Evolutionary conservation across 1,140 invertebrate species (phyloP), one percentile per base, ranked within the genome.

Genomic region (Drosophila elegans): DNA sequence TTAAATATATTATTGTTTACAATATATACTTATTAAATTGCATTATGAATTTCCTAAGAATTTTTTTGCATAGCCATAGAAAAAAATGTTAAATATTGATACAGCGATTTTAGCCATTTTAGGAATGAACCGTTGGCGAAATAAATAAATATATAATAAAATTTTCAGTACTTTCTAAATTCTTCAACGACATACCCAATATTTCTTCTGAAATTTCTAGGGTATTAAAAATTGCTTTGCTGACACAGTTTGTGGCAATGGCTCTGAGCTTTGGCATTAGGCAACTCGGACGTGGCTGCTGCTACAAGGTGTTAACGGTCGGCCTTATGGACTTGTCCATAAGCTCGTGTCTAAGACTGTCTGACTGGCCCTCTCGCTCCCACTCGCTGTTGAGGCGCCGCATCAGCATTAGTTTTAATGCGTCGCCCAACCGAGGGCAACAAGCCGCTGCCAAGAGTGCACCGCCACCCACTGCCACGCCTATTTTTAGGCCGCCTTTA

Each of bases 351-450:
- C 83, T 83, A 83, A 88, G 84, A 89, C 84, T 83, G 76, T 83
- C 76, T 86, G 72, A 77, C 71, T 45, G 38, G 10, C 44, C 51
- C 21, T 46, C 12, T 16, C 9, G 5, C 46, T 36, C 4, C 41
- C 46, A 38, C 21, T 48, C 52, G 32, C 56, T 36, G 63, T 41
- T 67, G 57, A 62, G 79, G 71, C 79, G 72, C 74, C 59, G 78
- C 83, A 88, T 86, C 79, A 83, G 83, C 80, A 86, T 86, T 86
- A 86, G 83, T 89, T 86, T 86, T 86, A 86, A 86, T 86, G 84
- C 72, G 75, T 82, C 63, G 64, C 78, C 75, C 42, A 49, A 45
- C 52, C 39, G 45, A 49, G 83, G 59, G 62, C 76, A 88, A 89
- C 79, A 86, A 88, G 88, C 82, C 88, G 83, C 60, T 56, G 56